phyloP scores from a whole-genome alignment of 2,888 invertebrate species.

The Therioaphis trifolii region DNA sequence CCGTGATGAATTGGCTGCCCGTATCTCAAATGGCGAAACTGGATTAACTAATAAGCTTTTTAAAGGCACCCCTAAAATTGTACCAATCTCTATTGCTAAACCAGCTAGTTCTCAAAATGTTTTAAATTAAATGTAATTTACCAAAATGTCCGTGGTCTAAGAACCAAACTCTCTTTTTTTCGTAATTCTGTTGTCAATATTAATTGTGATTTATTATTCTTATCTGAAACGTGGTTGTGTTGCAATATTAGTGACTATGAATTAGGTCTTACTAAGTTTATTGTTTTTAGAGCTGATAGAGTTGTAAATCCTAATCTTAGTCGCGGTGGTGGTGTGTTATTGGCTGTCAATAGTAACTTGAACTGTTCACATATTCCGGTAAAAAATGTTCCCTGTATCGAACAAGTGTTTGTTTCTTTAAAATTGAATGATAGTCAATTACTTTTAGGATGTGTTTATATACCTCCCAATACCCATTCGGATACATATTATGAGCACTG shows the following conservation, averaged over 20 bases:
- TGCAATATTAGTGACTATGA: neutral
- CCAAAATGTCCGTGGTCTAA: neutral
- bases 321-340: neutral
- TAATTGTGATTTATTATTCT: conserved; percentile 16
- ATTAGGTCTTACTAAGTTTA: neutral
- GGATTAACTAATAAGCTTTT: neutral
- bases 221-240: neutral
- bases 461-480: too few relatives aligned
- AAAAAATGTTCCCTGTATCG: neutral
- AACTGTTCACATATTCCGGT: neutral
- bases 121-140: conserved; percentile 11
- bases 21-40: neutral
- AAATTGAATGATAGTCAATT: neutral
- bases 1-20: conserved; percentile 1
- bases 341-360: too few relatives aligned
- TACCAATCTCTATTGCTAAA: neutral
- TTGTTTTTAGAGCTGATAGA: conserved; percentile 4
- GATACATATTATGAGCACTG: too few relatives aligned
- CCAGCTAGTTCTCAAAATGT: neutral
- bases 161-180: neutral
- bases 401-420: neutral
- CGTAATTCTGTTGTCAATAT: neutral
- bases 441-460: too few relatives aligned
- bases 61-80: neutral
- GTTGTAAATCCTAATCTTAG: neutral